These are phyloP conservation scores for Pterocles burchelli DNA, from an alignment of 2,113 vertebrate genomes.

Conservation along the genomic window DNA sequence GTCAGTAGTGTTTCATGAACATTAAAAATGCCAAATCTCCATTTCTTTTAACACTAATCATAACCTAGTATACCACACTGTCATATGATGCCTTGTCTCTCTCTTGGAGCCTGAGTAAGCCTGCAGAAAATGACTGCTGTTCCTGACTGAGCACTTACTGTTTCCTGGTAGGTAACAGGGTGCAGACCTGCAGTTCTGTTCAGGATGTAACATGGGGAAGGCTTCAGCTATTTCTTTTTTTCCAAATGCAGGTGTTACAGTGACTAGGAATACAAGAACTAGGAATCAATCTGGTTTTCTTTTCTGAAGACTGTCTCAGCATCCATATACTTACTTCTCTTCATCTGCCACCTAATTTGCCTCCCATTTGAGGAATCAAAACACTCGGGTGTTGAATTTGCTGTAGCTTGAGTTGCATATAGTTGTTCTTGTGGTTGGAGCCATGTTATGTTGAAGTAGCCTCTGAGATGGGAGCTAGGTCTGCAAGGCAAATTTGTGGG, in stretches of 20 bases:
- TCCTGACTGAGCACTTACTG: rapidly evolving
- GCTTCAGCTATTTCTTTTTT: background rate
- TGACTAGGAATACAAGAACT: background rate
- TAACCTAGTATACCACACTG: too few relatives aligned
- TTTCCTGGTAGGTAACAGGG: background rate
- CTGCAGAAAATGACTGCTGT: background rate
- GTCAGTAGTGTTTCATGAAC: too few relatives aligned
- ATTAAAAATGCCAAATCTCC: too few relatives aligned
- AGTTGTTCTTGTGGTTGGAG: background rate
- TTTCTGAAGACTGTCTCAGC: background rate
- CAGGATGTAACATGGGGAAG: background rate
- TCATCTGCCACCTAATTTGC: background rate
- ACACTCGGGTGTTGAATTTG: rapidly evolving
- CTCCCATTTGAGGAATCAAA: background rate
- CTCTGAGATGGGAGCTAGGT: background rate
- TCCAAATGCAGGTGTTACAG: background rate
- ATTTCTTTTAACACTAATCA: too few relatives aligned
- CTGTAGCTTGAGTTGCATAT: rapidly evolving
- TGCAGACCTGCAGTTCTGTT: background rate
- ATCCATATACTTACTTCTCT: rapidly evolving
- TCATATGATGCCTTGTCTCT: background rate
- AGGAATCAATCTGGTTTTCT: background rate
- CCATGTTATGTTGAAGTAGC: background rate
- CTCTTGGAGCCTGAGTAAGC: background rate
- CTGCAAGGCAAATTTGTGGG: background rate